Evolutionary conservation across 2,797 vertebrate species (phyloP), one percentile per base, ranked within the genome.

Genomic region (Hylomyscus alleni): DNA sequence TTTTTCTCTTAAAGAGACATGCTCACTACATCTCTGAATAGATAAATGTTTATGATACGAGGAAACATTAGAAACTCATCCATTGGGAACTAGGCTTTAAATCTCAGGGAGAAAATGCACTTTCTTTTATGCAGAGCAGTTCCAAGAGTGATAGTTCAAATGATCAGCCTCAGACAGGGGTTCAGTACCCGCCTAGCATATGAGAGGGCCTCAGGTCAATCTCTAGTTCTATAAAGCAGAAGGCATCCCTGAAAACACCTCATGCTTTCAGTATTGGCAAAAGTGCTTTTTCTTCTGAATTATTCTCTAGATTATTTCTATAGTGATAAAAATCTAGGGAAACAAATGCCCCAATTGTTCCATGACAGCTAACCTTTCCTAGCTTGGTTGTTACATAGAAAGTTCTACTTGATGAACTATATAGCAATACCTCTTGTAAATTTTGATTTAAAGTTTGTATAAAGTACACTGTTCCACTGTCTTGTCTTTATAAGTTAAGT

Each of bases 11-110:
- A n/a, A n/a, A n/a, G n/a, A n/a, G n/a, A n/a, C n/a, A n/a, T n/a
- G n/a, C n/a, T n/a, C n/a, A n/a, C n/a, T n/a, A n/a, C n/a, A n/a
- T n/a, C n/a, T n/a, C 93, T 88, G 72, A 96, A 89, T 77, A 95
- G 22, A 88, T 93, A 92, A 29, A 67, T 56, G 77, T 94, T 94
- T 95, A 88, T 60, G 7, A 94, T 65, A 17, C 10, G 54, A 80
- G 65, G 91, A 95, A 75, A 92, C 62, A 91, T 95, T 86, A 93
- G 72, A 93, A 94, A 82, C 1, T 50, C 17, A 90, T 31, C 40
- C n/a, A 58, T 22, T 69, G 44, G 85, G 65, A 88, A 88, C 69
- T 58, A 92, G 90, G 78, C 17, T 50, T 78, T 91, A 97, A 92
- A 47, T 93, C 14, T 92, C 60, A 97, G 62, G 20, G 47, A 31